Conservation (phyloP, 2,113 vertebrate species). For the Cynopterus brachyotis region DNA sequence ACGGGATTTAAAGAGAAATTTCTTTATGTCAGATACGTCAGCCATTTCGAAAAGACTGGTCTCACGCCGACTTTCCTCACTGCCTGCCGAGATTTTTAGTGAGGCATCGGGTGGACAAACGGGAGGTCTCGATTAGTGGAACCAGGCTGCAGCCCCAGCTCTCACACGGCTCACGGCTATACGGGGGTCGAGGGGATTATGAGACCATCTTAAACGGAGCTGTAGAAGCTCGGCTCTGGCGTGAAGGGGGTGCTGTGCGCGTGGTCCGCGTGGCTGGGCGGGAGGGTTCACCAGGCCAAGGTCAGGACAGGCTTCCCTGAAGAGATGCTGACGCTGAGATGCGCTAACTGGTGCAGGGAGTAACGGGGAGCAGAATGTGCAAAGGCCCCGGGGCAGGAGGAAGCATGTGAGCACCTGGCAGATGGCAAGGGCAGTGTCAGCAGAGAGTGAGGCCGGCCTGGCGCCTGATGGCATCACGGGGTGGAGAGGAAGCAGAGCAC, state of each 20-base stretch:
- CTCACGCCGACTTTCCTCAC: not conserved
- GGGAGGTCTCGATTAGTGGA: not conserved
- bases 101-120: not conserved
- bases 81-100: not conserved
- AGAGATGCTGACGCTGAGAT: not conserved
- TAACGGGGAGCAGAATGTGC: not conserved
- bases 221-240: not conserved
- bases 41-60: not conserved
- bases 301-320: not conserved
- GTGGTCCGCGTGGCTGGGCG: not conserved
- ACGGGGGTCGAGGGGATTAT: not conserved
- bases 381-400: not conserved
- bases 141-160: not conserved
- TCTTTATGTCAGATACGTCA: not conserved
- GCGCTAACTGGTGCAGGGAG: not conserved
- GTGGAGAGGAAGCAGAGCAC: not conserved
- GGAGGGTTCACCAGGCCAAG: not conserved
- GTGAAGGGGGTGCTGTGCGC: not conserved
- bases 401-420: not conserved
- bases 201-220: not conserved
- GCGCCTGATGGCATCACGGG: not conserved
- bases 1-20: not conserved
- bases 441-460: not conserved
- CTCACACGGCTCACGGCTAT: not conserved
- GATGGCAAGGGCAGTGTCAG: not conserved